These are phyloP conservation scores for Lasioglossum calceatum DNA, from an alignment of 2,888 invertebrate species.

Conservation along the genomic window DNA sequence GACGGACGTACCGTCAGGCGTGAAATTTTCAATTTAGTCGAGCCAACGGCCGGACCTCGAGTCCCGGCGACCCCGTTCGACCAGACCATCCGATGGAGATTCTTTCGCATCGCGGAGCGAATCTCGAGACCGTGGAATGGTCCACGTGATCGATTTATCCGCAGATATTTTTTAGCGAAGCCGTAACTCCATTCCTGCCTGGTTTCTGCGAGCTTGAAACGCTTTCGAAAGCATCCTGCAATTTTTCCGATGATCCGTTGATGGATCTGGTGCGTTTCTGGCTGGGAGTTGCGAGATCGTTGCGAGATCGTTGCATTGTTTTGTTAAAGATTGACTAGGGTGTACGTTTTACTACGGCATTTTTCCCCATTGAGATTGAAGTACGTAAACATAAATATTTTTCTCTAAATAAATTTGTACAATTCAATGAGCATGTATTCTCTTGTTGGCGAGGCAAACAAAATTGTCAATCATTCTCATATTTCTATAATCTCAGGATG, in stretches of 20 bases:
- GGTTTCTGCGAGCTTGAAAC: neutral
- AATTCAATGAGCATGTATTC: too few species aligned
- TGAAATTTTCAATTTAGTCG: conserved; percentile 74
- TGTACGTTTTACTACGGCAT: too few species aligned
- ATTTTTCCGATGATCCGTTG: neutral
- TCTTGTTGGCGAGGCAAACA: too few species aligned
- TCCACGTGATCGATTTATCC: conserved; percentile 13
- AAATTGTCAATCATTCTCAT: too few species aligned
- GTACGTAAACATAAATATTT: too few species aligned
- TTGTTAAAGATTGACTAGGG: neutral
- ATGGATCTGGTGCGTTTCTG: neutral
- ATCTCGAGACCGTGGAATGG: conserved; percentile 18
- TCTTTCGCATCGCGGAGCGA: conserved; percentile 48
- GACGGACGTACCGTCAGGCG: conserved; percentile 65
- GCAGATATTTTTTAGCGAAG: conserved; percentile 24
- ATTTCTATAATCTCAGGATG: too few species aligned
- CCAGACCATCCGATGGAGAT: conserved; percentile 47
- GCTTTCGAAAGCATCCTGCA: neutral
- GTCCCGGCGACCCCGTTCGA: conserved; percentile 31
- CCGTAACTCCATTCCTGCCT: neutral
- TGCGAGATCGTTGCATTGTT: neutral
- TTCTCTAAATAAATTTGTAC: too few species aligned
- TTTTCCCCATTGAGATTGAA: too few species aligned
- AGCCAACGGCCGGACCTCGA: conserved; percentile 54
- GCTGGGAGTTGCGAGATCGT: neutral